phyloP scores from a whole-genome alignment of 2,113 vertebrate species.

The Myotis yumanensis region DNA sequence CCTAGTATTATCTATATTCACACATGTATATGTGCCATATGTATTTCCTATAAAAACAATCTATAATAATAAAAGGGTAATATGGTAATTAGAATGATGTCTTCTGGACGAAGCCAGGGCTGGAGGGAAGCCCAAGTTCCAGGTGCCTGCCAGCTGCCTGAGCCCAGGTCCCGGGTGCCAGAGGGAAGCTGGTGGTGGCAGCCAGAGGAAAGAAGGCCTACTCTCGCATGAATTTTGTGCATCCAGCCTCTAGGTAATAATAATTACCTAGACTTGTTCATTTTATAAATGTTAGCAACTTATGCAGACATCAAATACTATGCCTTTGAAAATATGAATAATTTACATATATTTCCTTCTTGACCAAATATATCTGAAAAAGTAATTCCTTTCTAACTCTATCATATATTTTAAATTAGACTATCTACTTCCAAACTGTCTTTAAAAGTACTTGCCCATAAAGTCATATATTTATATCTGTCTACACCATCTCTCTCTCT shows the following conservation, averaged over 20 bases:
- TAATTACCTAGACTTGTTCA: neutral
- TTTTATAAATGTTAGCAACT: neutral
- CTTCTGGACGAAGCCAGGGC: no score
- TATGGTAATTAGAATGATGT: no score
- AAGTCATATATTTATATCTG: neutral
- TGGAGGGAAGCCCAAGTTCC: no score
- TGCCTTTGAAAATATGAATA: neutral
- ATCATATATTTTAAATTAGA: neutral
- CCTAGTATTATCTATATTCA: neutral
- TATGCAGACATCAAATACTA: neutral
- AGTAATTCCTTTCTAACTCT: neutral
- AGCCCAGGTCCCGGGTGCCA: no score
- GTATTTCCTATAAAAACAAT: conserved; percentile 7
- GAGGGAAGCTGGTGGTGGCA: no score
- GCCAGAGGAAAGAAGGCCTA: no score
- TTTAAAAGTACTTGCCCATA: neutral
- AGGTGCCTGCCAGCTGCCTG: no score
- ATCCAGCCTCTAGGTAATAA: no score
- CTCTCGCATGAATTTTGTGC: no score
- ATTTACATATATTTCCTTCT: neutral
- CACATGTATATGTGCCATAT: neutral
- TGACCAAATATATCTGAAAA: neutral
- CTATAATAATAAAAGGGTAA: neutral
- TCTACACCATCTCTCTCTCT: neutral
- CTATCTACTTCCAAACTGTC: neutral